Evolutionary conservation across 2,113 vertebrate species (phyloP).

Genomic region (Psittacus erithacus): DNA sequence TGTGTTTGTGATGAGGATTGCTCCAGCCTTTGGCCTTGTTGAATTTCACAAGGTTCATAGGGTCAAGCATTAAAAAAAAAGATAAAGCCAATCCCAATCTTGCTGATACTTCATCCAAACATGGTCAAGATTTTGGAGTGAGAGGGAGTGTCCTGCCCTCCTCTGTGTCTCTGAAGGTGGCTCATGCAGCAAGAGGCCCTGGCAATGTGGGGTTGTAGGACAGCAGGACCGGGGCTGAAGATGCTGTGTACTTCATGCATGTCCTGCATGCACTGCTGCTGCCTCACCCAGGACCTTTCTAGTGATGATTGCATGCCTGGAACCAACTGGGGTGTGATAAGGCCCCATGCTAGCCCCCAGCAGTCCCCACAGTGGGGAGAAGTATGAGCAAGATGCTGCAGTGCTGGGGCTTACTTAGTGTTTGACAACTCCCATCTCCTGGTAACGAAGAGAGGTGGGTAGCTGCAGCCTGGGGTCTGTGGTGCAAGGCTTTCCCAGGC

Average conservation of each 20-base stretch:
- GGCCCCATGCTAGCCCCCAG: not conserved
- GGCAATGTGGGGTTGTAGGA: accelerated
- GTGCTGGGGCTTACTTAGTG: accelerated
- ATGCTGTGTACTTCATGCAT: accelerated
- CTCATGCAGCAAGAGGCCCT: not conserved
- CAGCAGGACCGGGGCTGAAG: accelerated
- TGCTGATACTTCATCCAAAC: not conserved
- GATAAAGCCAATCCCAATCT: not conserved
- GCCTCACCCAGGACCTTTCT: not conserved
- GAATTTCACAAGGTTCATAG: not conserved
- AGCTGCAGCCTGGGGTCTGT: not conserved
- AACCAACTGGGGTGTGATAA: not conserved
- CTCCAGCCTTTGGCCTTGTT: not conserved
- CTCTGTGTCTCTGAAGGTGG: accelerated
- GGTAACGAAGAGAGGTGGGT: not conserved
- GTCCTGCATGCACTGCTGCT: not conserved
- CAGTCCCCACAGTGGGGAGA: not conserved
- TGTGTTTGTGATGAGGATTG: not conserved
- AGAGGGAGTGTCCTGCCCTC: not conserved
- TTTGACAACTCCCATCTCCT: not conserved
- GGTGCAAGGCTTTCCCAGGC: accelerated
- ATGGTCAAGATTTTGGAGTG: not conserved
- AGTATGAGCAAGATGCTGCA: accelerated
- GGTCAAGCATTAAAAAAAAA: not conserved
- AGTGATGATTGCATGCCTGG: not conserved